Percentiles rank a stretch among this genome's conserved stretches.
Conservation (phyloP, 2,797 vertebrate genomes). For the Vespertilio murinus region DNA sequence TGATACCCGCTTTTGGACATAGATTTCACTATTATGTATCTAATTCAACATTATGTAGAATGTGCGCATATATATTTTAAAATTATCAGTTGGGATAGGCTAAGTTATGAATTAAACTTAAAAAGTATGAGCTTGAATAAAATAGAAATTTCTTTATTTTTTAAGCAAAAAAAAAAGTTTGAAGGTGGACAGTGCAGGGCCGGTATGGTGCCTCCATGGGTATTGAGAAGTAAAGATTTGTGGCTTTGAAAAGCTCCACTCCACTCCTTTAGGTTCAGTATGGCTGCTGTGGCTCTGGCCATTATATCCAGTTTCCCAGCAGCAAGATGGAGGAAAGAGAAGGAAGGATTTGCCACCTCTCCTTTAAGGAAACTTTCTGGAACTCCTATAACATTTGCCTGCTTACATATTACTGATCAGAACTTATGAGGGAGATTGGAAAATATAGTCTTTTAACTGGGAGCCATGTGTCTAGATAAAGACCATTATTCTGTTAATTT, state of each 20-base stretch:
- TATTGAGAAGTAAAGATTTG: neutral
- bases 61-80: neutral
- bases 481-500: constrained; percentile 36
- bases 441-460: neutral
- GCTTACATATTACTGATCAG: neutral
- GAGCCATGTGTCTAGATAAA: neutral
- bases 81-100: neutral
- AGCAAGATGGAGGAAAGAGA: neutral
- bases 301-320: neutral
- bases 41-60: neutral
- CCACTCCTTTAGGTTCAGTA: neutral
- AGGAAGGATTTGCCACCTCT: neutral
- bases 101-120: constrained; percentile 1
- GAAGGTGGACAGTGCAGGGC: neutral
- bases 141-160: neutral
- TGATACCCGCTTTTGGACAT: neutral
- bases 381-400: neutral
- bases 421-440: neutral
- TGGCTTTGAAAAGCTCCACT: neutral
- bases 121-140: neutral
- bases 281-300: neutral
- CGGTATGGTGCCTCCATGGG: neutral
- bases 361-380: neutral
- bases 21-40: neutral
- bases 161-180: neutral